These are phyloP conservation scores for Anodontia alba DNA, from an alignment of 2,888 invertebrate species.

Conservation along the genomic window DNA sequence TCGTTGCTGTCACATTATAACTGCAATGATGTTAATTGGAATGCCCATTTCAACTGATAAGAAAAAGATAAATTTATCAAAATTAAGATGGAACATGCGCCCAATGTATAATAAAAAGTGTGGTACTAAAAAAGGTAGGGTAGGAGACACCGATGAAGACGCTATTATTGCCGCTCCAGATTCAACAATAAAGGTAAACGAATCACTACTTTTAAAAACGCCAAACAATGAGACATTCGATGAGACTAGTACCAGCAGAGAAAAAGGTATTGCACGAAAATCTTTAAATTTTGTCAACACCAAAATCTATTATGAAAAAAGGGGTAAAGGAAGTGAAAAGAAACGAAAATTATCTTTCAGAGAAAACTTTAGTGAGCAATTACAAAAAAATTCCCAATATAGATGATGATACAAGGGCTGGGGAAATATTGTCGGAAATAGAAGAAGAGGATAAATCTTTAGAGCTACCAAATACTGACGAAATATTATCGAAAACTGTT, in stretches of 20 bases:
- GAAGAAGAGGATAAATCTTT: no score
- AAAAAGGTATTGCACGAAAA: neutral
- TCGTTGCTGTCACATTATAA: constrained; percentile 42
- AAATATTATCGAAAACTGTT: no score
- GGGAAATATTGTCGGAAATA: no score
- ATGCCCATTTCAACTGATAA: constrained; percentile 2
- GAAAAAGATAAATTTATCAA: constrained; percentile 19
- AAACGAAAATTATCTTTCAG: neutral
- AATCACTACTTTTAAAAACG: neutral
- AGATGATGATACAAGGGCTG: no score
- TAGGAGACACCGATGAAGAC: constrained; percentile 20
- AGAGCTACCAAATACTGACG: no score
- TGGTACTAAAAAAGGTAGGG: constrained; percentile 33
- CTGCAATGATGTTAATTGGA: constrained; percentile 35
- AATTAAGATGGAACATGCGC: constrained; percentile 34
- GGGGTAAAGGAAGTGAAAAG: neutral
- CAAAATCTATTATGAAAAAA: constrained; percentile 11
- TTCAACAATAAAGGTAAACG: neutral
- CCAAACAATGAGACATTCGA: neutral
- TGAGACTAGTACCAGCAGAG: neutral
- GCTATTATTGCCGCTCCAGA: constrained; percentile 22
- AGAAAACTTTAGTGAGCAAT: neutral
- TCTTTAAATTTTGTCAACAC: constrained; percentile 11
- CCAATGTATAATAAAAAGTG: constrained; percentile 31
- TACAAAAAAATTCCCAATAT: no score